Percentiles rank a stretch among this genome's conserved stretches.
Evolutionary conservation across 2,113 vertebrate species (phyloP).

Genomic region (Triplophysa dalaica): DNA sequence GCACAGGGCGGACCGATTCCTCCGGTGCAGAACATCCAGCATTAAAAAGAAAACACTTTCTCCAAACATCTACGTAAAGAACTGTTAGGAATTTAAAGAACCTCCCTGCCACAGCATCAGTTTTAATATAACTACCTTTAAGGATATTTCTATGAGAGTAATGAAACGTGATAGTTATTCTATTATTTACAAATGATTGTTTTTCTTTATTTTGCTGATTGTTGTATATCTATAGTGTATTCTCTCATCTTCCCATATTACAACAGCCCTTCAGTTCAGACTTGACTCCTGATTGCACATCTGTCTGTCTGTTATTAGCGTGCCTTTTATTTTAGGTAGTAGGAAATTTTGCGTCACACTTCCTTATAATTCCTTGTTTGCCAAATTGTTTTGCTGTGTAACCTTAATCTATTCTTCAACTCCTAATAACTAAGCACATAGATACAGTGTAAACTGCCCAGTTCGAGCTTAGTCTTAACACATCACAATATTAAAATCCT

Average conservation of each 20-base stretch:
- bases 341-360: not conserved
- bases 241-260: conserved; percentile 14
- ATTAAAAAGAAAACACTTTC: conserved; percentile 33
- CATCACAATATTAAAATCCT: not conserved
- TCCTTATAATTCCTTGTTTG: conserved; percentile 26
- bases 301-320: not conserved
- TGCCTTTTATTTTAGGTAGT: not conserved
- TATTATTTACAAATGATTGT: conserved; percentile 38
- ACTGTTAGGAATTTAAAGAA: conserved; percentile 39
- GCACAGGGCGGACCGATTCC: not conserved
- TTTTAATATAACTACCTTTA: conserved; percentile 46
- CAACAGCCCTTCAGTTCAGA: conserved; percentile 13
- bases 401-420: not conserved
- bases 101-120: conserved; percentile 42
- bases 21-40: conserved; percentile 22
- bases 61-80: conserved; percentile 26
- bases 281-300: conserved; percentile 10
- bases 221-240: conserved; percentile 3
- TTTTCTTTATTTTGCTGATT: conserved; percentile 14
- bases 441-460: not conserved
- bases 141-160: conserved; percentile 36
- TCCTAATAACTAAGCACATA: not conserved
- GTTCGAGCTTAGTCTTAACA: not conserved
- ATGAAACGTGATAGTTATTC: conserved; percentile 45
- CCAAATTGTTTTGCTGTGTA: not conserved